Percentiles rank a stretch among this genome's conserved stretches.
Conservation (phyloP, 2,113 vertebrate genomes). For the Psilopogon haemacephalus region DNA sequence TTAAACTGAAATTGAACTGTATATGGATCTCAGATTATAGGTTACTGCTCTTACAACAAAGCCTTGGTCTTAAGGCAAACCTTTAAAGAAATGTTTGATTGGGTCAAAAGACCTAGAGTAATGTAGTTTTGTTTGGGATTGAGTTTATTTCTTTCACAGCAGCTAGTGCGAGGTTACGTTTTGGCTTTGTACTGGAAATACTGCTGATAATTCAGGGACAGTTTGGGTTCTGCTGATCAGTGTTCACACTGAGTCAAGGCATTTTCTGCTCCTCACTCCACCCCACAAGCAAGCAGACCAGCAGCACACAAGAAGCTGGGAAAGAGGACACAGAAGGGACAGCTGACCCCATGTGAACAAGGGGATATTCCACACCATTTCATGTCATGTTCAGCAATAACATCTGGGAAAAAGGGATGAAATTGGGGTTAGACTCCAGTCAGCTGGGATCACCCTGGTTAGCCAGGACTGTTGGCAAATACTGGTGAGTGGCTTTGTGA, state of each 20-base stretch:
- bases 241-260: not conserved
- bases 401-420: rapidly evolving
- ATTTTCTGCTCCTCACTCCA: not conserved
- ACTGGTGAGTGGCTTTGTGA: no score
- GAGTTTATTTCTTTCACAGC: not conserved
- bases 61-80: not conserved
- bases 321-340: not conserved
- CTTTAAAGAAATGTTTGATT: not conserved
- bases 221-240: not conserved
- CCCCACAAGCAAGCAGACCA: rapidly evolving
- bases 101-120: not conserved
- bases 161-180: rapidly evolving
- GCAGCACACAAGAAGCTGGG: rapidly evolving
- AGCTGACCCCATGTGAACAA: not conserved
- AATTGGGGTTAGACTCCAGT: not conserved
- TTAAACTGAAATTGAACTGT: not conserved
- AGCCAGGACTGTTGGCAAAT: no score
- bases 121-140: not conserved
- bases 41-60: not conserved
- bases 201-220: rapidly evolving
- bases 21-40: not conserved
- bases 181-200: not conserved
- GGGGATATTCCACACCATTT: not conserved
- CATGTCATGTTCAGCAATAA: rapidly evolving
- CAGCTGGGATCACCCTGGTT: no score